Conservation (phyloP, 1,140 invertebrate species). For the Ceratina calcarata region DNA sequence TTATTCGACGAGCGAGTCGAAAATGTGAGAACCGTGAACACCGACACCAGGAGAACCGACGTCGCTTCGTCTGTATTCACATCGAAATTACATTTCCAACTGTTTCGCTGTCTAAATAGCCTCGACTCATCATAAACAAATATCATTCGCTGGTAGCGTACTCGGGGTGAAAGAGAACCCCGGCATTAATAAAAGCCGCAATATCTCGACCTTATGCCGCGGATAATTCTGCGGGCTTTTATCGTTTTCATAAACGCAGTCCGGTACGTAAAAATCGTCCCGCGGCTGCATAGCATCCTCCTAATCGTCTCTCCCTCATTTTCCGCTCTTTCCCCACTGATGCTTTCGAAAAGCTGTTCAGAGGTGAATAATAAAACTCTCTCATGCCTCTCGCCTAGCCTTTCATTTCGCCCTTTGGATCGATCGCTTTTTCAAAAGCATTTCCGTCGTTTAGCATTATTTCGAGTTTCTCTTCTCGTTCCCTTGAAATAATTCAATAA, state of each 20-base stretch:
- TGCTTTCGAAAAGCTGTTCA: slow-evolving; percentile 1
- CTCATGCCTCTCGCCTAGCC: background rate
- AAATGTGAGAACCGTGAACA: background rate
- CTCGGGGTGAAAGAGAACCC: slow-evolving; percentile 1
- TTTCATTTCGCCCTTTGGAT: background rate
- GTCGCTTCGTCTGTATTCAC: background rate
- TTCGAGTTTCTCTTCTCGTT: too few species aligned
- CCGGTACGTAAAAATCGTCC: background rate
- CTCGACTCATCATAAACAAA: background rate
- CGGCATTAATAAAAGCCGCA: slow-evolving; percentile 16
- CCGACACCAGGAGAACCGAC: too few species aligned
- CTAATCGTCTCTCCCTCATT: slow-evolving; percentile 9
- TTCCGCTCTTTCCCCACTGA: background rate
- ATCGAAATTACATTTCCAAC: slow-evolving; percentile 21
- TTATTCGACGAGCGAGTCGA: background rate
- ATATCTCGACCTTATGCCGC: slow-evolving; percentile 8
- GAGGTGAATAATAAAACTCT: slow-evolving; percentile 2
- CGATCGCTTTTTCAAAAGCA: background rate
- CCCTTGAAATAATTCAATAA: too few species aligned
- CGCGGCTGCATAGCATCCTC: too few species aligned
- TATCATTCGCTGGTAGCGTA: background rate
- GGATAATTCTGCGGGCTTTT: slow-evolving; percentile 9
- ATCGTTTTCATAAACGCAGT: slow-evolving; percentile 1
- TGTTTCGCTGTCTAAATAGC: background rate
- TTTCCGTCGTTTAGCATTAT: too few species aligned